phyloP scores from a whole-genome alignment of 1,140 invertebrate genomes.

The Lasaia peninsularis region DNA sequence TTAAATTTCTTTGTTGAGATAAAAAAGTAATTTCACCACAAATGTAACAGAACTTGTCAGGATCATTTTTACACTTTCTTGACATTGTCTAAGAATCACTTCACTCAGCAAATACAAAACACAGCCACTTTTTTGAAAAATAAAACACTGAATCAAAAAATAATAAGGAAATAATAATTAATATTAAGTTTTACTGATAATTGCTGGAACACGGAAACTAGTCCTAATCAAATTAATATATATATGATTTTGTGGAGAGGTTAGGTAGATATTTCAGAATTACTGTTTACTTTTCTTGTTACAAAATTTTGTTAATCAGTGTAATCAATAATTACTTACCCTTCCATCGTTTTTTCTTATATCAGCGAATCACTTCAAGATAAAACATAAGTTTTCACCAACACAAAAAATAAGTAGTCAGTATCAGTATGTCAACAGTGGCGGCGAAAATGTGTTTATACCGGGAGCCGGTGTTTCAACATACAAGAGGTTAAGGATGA shows the following conservation, averaged over 20 bases:
- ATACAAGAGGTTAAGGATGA: no score
- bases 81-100: constrained; percentile 14
- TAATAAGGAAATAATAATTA: constrained; percentile 9
- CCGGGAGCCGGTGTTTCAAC: no score
- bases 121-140: background rate
- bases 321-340: background rate
- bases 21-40: constrained; percentile 11
- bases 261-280: constrained; percentile 2
- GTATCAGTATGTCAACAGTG: no score
- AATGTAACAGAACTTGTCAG: constrained; percentile 14
- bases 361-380: no score
- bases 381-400: no score
- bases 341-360: no score
- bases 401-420: no score
- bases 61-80: constrained; percentile 14
- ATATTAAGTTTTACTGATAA: constrained; percentile 5
- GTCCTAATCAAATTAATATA: constrained; percentile 7
- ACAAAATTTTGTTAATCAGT: background rate
- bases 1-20: constrained; percentile 10
- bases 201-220: constrained; percentile 6
- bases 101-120: constrained; percentile 10
- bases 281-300: background rate
- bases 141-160: constrained; percentile 1
- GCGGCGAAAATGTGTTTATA: no score
- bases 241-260: background rate